A percentile compares a stretch with the other conserved stretches of the same genome.
phyloP scores from a whole-genome alignment of 2,888 invertebrate genomes.

The Machimus rusticus region DNA sequence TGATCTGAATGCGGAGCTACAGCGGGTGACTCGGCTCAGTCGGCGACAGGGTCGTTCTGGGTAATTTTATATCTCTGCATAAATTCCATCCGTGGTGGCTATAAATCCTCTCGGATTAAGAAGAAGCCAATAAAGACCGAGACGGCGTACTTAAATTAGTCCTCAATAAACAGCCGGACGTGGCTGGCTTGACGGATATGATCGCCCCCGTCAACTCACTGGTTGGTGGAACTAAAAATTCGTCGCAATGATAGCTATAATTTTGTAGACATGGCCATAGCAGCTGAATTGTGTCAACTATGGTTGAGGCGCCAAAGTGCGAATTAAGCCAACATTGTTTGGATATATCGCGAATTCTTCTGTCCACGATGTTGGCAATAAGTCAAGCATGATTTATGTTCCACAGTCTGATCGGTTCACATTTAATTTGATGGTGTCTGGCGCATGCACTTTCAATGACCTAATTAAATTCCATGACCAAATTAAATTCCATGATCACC shows the following conservation, averaged over 20 bases:
- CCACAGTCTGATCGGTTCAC: background rate
- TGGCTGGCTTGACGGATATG: background rate
- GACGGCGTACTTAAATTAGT: background rate
- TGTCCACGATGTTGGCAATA: background rate
- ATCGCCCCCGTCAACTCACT: background rate
- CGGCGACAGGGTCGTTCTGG: background rate
- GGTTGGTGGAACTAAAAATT: background rate
- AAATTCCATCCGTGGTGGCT: background rate
- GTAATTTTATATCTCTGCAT: background rate
- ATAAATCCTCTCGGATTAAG: background rate
- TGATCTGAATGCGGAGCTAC: background rate
- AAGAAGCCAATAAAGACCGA: background rate
- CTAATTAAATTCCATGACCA: background rate
- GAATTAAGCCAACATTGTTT: background rate
- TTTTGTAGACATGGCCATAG: background rate
- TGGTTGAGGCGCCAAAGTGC: background rate
- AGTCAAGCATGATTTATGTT: background rate
- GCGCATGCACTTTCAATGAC: background rate
- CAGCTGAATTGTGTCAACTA: background rate
- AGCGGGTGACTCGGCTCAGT: background rate
- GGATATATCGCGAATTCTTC: background rate
- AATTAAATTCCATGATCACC: background rate
- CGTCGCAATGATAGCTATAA: background rate
- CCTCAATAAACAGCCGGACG: background rate
- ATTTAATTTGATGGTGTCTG: background rate